Evolutionary conservation across 2,888 invertebrate genomes (phyloP), one percentile per base, ranked within the genome.

Genomic region (Graphium colonna): DNA sequence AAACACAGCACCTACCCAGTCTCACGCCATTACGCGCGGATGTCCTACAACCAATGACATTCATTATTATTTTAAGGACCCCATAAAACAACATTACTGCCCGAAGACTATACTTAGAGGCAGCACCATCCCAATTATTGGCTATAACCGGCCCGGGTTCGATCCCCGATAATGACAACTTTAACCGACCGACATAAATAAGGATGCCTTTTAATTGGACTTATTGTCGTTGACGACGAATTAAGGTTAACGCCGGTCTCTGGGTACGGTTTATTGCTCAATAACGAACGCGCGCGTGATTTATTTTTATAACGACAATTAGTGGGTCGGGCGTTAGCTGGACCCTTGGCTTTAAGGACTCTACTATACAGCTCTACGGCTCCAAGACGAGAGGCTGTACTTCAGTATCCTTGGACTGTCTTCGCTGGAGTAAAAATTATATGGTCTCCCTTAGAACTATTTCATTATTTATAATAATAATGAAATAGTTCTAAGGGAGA

Each of bases 151-250:
- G 7, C 61, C 59, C 73, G 77, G 79, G 77, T 79, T 81, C 79
- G 83, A 86, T 85, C 74, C 73, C 73, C 79, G 80, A 85, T 88
- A 87, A 88, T 88, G 87, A 82, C 72, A 68, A 75, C 68, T 66
- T 62, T 68, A 71, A 65, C 68, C 61, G 60, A 59, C 51, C 48
- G 52, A 56, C 68, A 69, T 75, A 75, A 74, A 75, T 75, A 62
- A 71, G 3, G 21, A 3, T 21, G 21, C 2, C 21, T 48, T 58
- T 61, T 65, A 68, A 70, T 67, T 67, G 62, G 60, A 52, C 49
- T 53, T 58, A 60, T 61, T 64, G 64, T 60, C 63, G 59, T 45
- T 59, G 52, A 44, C 33, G 45, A 58, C 49, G 42, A 56, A 58
- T 55, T 46, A 48, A 45, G 40, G 44, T 33, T 10, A 52, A 52